Base-by-base conservation (phyloP, 2,888 invertebrate genomes). In the Epistrophe grossulariae region DNA sequence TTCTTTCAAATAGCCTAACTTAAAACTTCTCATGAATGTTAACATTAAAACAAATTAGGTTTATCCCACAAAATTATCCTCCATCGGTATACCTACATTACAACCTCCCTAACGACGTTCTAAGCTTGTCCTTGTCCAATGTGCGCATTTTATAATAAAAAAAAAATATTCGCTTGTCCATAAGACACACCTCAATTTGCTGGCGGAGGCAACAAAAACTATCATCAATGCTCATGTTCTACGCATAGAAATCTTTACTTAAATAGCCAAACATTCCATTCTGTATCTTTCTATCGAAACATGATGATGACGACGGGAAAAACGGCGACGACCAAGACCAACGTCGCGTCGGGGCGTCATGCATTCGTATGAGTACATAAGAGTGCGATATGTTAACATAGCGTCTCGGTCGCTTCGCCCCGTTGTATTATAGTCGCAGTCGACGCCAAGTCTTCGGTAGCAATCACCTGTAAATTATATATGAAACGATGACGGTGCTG, bases 381-480 rank as follows among this genome's bases (percentile, higher is more conserved):
- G 8, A 78, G 79, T 84, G 79, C 79, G 60, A 79, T 84, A 84
- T 79, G 73, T 79, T 74, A 38, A 60, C 60, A 68, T 45, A 43
- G 74, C 13, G 19, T 15, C 19, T 24, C 1, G 38, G 19, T 6
- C 10, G 17, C 1, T 31, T 9, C 7, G 31, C 35, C 8, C 35
- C 35, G 35, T 35, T 35, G 35, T 35, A 35, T 35, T 35, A 35
- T 35, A 7, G 6, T 59, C 11, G 17, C 38, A 6, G 17, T 17
- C 40, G 62, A 62, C 24, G 40, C 62, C 15, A 62, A 24, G 59
- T 19, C 55, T 45, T 59, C 79, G 48, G 79, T 83, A 74, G 79
- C 83, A 73, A 62, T 70, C 60, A 79, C 79, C 83, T 70, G 81
- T 64, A n/a, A n/a, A n/a, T n/a, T 64, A 55, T 24, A 8, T 9